Conservation (phyloP, 2,888 invertebrate genomes). For the Microctonus aethiopoides region DNA sequence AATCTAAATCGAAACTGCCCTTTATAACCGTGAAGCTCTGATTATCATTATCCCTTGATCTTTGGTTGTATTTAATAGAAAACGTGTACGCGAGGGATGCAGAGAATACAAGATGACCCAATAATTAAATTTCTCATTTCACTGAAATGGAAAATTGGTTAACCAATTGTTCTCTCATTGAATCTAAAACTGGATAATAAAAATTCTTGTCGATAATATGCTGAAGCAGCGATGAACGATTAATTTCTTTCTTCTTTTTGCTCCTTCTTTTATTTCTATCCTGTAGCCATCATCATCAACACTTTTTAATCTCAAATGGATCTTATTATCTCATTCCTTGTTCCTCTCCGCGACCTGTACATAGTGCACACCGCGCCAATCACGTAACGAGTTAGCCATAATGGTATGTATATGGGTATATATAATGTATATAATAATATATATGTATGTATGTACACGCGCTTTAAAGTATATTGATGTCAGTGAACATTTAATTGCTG, state of each 20-base stretch:
- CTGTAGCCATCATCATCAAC: not conserved
- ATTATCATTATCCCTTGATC: conserved; percentile 17
- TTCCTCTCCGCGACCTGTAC: not conserved
- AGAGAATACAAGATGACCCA: not conserved
- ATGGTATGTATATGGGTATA: not conserved
- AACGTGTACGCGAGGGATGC: not conserved
- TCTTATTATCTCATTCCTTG: conserved; percentile 19
- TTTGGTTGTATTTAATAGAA: no score
- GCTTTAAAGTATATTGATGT: conserved; percentile 26
- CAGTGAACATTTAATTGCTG: conserved; percentile 43
- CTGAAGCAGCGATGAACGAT: not conserved
- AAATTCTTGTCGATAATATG: conserved; percentile 7
- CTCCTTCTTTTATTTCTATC: not conserved
- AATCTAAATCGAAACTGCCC: not conserved
- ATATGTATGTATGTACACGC: not conserved
- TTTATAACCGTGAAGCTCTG: no score
- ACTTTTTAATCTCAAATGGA: conserved; percentile 24
- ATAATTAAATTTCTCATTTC: conserved; percentile 17
- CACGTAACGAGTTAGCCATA: conserved; percentile 26
- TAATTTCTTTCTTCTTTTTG: not conserved
- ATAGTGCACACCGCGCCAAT: not conserved
- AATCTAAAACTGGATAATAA: not conserved
- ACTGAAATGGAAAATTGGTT: not conserved
- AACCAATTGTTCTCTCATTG: conserved; percentile 3
- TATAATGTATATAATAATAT: not conserved